phyloP scores from a whole-genome alignment of 1,140 invertebrate genomes.

The Philotrypesis tridentata region DNA sequence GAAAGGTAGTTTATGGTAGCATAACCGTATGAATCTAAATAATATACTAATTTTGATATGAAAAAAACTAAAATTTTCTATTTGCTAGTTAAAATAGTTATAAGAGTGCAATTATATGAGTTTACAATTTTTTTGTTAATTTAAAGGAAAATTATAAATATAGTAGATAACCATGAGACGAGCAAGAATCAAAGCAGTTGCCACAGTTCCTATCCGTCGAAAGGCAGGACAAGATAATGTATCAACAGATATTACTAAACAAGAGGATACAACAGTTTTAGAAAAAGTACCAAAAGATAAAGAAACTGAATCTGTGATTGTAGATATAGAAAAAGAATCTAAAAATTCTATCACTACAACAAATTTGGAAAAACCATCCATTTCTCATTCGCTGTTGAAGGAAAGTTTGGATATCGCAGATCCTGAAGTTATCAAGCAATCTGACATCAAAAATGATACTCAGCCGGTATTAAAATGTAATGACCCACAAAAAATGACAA shows the following conservation, averaged over 20 bases:
- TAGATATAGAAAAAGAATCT: conserved; percentile 21
- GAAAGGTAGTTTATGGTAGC: no score
- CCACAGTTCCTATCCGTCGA: conserved; percentile 68
- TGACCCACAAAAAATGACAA: conserved; percentile 16
- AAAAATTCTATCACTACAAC: background rate
- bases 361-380: conserved; percentile 10
- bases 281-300: conserved; percentile 34
- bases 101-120: background rate
- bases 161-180: conserved; percentile 63
- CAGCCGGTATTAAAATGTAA: conserved; percentile 30
- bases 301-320: background rate
- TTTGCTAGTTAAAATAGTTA: no score
- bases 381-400: background rate
- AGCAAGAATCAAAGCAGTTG: conserved; percentile 73
- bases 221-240: conserved; percentile 56
- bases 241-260: conserved; percentile 48
- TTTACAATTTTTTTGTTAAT: background rate
- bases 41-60: no score
- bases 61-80: no score
- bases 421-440: background rate
- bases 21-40: no score
- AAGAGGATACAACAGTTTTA: conserved; percentile 31
- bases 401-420: background rate
- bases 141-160: conserved; percentile 10
- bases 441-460: background rate